Percentiles rank a stretch among this genome's conserved stretches.
These are phyloP conservation scores for Nymphicus hollandicus DNA, from an alignment of 2,113 vertebrate species.

Conservation along the genomic window DNA sequence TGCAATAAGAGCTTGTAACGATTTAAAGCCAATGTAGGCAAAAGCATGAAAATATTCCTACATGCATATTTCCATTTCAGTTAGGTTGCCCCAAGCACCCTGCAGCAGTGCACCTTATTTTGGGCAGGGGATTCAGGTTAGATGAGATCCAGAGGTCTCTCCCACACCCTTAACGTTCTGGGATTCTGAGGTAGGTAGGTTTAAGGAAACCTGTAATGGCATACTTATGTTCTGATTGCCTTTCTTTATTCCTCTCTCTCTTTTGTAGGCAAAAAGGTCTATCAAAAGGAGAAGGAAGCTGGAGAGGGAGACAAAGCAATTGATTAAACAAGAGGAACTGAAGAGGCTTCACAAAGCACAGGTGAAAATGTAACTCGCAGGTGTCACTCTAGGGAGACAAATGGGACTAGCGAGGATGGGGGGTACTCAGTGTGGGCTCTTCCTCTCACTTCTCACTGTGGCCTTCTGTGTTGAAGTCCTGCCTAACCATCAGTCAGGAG, in stretches of 20 bases:
- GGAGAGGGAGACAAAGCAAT: conserved; percentile 78
- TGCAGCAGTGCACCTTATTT: neutral
- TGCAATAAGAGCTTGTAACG: neutral
- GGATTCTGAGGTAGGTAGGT: neutral
- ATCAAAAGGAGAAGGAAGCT: conserved; percentile 75
- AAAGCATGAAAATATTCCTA: neutral
- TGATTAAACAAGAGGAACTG: conserved; percentile 86
- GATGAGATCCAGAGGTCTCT: neutral
- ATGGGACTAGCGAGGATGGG: neutral
- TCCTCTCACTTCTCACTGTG: neutral
- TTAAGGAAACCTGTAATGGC: neutral
- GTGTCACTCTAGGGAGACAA: neutral
- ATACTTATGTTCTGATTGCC: neutral
- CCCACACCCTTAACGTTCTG: neutral
- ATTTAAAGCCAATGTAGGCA: neutral
- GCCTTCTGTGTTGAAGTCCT: neutral
- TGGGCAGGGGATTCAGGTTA: neutral
- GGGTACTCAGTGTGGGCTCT: neutral
- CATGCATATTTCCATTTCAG: neutral
- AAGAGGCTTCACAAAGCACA: conserved; percentile 94
- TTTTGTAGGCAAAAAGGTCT: conserved; percentile 61
- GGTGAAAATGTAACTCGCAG: conserved; percentile 62
- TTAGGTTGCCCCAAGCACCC: neutral
- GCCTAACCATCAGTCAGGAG: neutral
- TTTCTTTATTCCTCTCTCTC: neutral